Percentiles rank a stretch among this genome's conserved stretches.
Evolutionary conservation across 35 echinoderm and acorn worm species (phyloP).

Genomic region (Hemicentrotus pulcherrimus): DNA sequence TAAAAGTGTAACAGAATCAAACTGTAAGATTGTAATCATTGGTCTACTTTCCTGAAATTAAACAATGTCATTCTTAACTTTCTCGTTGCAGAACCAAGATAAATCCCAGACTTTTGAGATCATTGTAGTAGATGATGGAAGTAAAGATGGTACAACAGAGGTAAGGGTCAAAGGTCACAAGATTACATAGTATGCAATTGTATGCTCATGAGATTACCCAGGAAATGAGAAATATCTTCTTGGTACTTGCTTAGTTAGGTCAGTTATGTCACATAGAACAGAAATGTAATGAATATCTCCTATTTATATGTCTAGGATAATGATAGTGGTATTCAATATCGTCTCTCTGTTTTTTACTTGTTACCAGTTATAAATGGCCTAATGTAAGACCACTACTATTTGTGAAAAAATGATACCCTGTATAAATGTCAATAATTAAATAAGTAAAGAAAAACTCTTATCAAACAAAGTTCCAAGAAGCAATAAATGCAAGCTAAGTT

Average conservation of each 20-base stretch:
- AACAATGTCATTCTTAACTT: not conserved
- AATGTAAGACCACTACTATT: not conserved
- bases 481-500: not conserved
- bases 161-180: constrained; percentile 42
- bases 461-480: not conserved
- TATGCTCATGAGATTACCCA: too few species aligned
- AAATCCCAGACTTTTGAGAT: constrained; percentile 87
- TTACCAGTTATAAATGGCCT: not conserved
- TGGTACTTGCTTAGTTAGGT: too few species aligned
- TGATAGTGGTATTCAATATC: not conserved
- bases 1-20: too few species aligned
- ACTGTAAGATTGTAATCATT: too few species aligned
- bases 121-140: constrained; percentile 95
- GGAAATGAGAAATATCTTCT: too few species aligned
- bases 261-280: too few species aligned
- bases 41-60: too few species aligned
- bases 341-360: not conserved
- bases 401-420: too few species aligned
- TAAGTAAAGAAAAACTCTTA: too few species aligned
- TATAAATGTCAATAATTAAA: too few species aligned
- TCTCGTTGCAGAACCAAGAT: constrained; percentile 75
- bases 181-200: too few species aligned
- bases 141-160: constrained; percentile 94
- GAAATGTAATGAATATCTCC: too few species aligned
- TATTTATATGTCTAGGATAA: not conserved